A percentile compares a stretch with the other conserved stretches of the same genome.
These are phyloP conservation scores for Amblyornis subalaris DNA, from an alignment of 2,113 vertebrate genomes.

Conservation along the genomic window DNA sequence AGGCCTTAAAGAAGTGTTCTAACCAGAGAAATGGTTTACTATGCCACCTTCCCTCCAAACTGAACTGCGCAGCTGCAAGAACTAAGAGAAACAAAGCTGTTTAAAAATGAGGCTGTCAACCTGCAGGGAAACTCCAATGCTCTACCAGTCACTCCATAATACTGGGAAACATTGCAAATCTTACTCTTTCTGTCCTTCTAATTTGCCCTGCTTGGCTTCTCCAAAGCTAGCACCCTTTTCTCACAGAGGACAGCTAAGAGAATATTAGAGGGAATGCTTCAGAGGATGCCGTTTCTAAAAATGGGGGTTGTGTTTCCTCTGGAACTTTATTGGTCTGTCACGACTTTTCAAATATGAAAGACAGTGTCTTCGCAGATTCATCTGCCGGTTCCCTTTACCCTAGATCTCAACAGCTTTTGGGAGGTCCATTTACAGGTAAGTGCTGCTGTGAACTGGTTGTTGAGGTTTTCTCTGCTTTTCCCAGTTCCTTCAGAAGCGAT, in stretches of 20 bases:
- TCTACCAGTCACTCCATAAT: background rate
- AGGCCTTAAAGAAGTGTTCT: background rate
- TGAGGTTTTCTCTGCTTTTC: background rate
- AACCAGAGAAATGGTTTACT: background rate
- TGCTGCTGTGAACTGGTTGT: background rate
- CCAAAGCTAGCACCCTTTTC: background rate
- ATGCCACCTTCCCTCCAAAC: background rate
- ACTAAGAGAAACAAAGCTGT: background rate
- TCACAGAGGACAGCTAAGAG: background rate
- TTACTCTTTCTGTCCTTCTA: background rate
- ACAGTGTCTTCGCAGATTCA: background rate
- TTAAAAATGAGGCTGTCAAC: background rate
- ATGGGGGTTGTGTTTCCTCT: background rate
- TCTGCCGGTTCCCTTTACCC: background rate
- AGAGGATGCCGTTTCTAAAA: background rate
- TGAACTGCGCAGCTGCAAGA: rapidly evolving
- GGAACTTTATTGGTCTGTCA: rapidly evolving
- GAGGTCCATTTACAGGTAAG: background rate
- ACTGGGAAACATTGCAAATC: background rate
- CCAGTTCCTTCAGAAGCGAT: background rate
- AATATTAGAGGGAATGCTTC: background rate
- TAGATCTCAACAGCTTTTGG: background rate
- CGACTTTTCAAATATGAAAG: background rate
- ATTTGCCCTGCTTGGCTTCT: background rate
- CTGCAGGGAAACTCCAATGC: background rate